phyloP scores from a whole-genome alignment of 2,113 vertebrate genomes.

The Grantiella picta region DNA sequence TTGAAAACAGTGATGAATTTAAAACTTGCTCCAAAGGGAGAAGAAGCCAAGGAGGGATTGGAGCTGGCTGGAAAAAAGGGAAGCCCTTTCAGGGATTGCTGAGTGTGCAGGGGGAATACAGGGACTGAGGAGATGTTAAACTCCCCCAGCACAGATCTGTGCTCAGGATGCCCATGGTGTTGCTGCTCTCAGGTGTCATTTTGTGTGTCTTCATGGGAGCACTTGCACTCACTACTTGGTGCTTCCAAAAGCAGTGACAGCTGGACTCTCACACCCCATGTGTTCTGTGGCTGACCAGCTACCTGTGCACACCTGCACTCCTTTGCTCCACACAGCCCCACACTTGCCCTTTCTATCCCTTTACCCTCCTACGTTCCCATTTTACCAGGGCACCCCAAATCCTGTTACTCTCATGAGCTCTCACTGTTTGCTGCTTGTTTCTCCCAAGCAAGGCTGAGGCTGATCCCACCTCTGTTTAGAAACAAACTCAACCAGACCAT shows the following conservation, averaged over 20 bases:
- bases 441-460: neutral
- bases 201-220: neutral
- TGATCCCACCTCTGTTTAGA: neutral
- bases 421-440: neutral
- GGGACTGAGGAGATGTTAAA: neutral
- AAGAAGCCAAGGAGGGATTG: neutral
- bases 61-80: neutral
- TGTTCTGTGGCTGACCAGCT: neutral
- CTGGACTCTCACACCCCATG: neutral
- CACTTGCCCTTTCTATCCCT: neutral
- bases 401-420: neutral
- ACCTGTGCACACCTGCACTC: neutral
- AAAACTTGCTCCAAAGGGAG: constrained; percentile 26
- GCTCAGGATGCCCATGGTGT: neutral
- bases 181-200: neutral
- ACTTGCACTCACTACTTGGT: neutral
- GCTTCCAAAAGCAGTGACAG: neutral
- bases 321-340: neutral
- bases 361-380: neutral
- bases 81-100: neutral
- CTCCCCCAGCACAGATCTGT: neutral
- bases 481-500: neutral
- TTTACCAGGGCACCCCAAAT: neutral
- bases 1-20: constrained; percentile 47
- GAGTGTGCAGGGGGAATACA: neutral